Conservation (phyloP, 2,888 invertebrate genomes). For the Rhagonycha fulva region DNA sequence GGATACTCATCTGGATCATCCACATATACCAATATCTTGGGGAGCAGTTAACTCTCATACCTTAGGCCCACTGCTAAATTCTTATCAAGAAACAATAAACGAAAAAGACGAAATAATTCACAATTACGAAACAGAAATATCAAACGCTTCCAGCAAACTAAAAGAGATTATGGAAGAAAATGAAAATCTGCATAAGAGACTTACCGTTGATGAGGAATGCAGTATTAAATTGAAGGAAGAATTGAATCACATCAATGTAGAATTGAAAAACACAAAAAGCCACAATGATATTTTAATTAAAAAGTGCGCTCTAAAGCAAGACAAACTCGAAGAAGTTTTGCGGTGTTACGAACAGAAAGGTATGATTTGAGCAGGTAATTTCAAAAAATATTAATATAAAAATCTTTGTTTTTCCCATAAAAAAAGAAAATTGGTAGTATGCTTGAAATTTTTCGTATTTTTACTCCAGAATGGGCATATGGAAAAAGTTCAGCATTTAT, state of each 20-base stretch:
- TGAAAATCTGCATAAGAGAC: conserved; percentile 61
- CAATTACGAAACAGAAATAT: conserved; percentile 73
- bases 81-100: conserved; percentile 76
- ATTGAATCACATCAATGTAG: conserved; percentile 53
- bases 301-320: conserved; percentile 71
- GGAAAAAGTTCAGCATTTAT: too few relatives aligned
- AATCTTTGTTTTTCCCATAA: neutral
- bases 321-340: conserved; percentile 74
- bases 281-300: conserved; percentile 59
- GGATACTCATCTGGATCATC: conserved; percentile 49
- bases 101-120: conserved; percentile 76
- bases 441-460: too few relatives aligned
- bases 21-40: conserved; percentile 60
- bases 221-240: conserved; percentile 55
- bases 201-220: conserved; percentile 55
- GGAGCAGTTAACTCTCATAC: conserved; percentile 64
- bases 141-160: conserved; percentile 70
- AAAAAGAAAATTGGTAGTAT: too few relatives aligned
- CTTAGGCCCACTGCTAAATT: conserved; percentile 72
- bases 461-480: too few relatives aligned
- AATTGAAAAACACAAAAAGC: conserved; percentile 48
- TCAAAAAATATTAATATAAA: neutral
- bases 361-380: conserved; percentile 44
- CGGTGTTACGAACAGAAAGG: conserved; percentile 75
- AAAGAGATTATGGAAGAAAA: conserved; percentile 75